phyloP scores from a whole-genome alignment of 2,888 invertebrate genomes.

The Cataglyphis cursor region DNA sequence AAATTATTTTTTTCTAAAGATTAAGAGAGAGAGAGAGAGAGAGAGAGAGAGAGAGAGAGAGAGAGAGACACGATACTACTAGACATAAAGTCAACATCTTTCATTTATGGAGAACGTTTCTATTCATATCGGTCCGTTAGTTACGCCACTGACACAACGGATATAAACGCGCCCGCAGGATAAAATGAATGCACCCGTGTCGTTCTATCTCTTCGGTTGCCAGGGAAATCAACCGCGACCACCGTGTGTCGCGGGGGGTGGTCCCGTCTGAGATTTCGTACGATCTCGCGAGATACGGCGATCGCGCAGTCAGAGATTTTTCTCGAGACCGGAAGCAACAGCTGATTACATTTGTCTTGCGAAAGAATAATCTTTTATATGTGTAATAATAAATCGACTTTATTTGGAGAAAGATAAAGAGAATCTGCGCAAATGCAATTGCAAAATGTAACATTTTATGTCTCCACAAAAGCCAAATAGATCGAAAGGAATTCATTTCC shows the following conservation, averaged over 20 bases:
- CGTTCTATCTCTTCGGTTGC: conserved; percentile 36
- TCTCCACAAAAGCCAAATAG: neutral
- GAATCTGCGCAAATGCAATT: neutral
- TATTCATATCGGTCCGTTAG: neutral
- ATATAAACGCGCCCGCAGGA: conserved; percentile 25
- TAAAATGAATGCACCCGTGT: conserved; percentile 37
- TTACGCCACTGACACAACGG: conserved; percentile 9
- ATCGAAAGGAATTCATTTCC: neutral
- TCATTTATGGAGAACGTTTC: neutral
- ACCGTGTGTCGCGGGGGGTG: conserved; percentile 1
- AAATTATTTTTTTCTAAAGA: neutral
- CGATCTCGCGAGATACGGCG: conserved; percentile 18
- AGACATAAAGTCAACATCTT: neutral
- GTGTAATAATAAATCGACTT: neutral
- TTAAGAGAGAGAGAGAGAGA: neutral
- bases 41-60: neutral
- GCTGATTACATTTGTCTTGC: neutral
- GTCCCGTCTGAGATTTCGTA: conserved; percentile 24
- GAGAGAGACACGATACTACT: neutral
- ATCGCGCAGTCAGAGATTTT: conserved; percentile 7
- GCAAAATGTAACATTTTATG: conserved; percentile 14
- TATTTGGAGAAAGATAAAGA: neutral
- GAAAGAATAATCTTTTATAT: neutral
- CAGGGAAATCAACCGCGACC: conserved; percentile 38
- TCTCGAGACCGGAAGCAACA: neutral